Percentiles rank a stretch among this genome's conserved stretches.
Conservation (phyloP, 2,888 invertebrate species). For the Sminthurides aquaticus region DNA sequence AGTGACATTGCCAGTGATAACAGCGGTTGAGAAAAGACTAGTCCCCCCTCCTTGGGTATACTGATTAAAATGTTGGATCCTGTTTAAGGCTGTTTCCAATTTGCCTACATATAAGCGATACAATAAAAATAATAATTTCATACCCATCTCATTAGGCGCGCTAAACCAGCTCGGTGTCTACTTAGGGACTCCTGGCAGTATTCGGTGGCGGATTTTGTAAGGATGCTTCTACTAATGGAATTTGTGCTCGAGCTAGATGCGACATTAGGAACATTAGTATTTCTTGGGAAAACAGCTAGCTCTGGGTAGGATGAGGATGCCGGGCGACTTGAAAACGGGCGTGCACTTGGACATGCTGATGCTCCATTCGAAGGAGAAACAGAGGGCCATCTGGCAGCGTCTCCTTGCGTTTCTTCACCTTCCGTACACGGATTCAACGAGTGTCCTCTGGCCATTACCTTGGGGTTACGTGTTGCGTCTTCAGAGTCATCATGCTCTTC, state of each 20-base stretch:
- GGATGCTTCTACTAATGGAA: not conserved
- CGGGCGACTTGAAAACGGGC: slow-evolving; percentile 4
- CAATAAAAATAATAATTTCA: not conserved
- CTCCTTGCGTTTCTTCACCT: not conserved
- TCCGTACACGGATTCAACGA: not conserved
- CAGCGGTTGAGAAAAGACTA: slow-evolving; percentile 90
- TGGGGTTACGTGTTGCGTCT: not conserved
- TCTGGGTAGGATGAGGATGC: slow-evolving; percentile 17
- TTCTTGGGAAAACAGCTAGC: slow-evolving; percentile 10
- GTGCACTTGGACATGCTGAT: slow-evolving; percentile 13
- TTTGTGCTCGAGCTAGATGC: slow-evolving; percentile 15
- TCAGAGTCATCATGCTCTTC: slow-evolving; percentile 16
- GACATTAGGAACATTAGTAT: slow-evolving; percentile 14
- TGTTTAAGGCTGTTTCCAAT: slow-evolving; percentile 16
- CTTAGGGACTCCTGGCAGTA: slow-evolving; percentile 14
- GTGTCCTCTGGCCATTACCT: not conserved
- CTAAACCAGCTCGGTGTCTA: slow-evolving; percentile 11
- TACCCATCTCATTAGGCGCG: slow-evolving; percentile 19
- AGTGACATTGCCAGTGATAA: slow-evolving; percentile 76
- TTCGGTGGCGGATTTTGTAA: slow-evolving; percentile 4
- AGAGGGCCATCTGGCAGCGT: not conserved
- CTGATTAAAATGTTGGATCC: slow-evolving; percentile 24
- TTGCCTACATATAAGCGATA: slow-evolving; percentile 14
- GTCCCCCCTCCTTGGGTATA: slow-evolving; percentile 45
- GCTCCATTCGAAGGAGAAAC: not conserved